Evolutionary conservation across 2,888 invertebrate genomes (phyloP).

Genomic region (Theristus sp.): DNA sequence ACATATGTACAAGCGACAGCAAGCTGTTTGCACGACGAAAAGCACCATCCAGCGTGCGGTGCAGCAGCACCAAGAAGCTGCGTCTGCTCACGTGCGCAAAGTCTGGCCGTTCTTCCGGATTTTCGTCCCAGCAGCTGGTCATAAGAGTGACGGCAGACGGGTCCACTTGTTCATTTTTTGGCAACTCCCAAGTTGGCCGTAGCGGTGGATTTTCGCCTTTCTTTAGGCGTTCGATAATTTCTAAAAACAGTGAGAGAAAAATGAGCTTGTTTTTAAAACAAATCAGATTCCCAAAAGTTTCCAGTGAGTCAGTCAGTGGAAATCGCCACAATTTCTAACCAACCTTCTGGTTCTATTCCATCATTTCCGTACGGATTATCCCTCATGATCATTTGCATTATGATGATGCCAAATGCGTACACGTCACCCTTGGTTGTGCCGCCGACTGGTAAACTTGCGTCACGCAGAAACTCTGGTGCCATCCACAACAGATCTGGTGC

Average conservation of each 20-base stretch:
- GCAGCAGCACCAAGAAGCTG: not conserved
- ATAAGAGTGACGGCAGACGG: conserved; percentile 1
- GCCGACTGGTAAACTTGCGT: not conserved
- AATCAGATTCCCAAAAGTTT: too few relatives aligned
- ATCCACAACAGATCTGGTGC: not conserved
- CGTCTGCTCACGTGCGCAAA: not conserved
- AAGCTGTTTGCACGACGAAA: too few relatives aligned
- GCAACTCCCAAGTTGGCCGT: conserved; percentile 1
- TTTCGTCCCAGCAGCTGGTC: conserved; percentile 4
- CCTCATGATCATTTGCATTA: not conserved
- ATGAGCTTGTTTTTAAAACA: too few relatives aligned
- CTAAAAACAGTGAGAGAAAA: too few relatives aligned
- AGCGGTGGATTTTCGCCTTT: not conserved
- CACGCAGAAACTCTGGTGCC: not conserved
- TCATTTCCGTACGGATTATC: not conserved
- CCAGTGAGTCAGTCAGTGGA: too few relatives aligned
- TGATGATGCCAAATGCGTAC: conserved; percentile 24
- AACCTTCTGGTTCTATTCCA: not conserved
- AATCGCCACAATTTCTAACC: too few relatives aligned
- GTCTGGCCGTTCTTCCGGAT: conserved; percentile 1
- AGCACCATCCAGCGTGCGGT: not conserved
- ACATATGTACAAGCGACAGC: too few relatives aligned
- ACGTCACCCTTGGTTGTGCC: conserved; percentile 32
- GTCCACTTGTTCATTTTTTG: not conserved
- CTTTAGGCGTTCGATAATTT: not conserved